phyloP scores from a whole-genome alignment of 2,797 vertebrate species.

The Sebastes itinus region DNA sequence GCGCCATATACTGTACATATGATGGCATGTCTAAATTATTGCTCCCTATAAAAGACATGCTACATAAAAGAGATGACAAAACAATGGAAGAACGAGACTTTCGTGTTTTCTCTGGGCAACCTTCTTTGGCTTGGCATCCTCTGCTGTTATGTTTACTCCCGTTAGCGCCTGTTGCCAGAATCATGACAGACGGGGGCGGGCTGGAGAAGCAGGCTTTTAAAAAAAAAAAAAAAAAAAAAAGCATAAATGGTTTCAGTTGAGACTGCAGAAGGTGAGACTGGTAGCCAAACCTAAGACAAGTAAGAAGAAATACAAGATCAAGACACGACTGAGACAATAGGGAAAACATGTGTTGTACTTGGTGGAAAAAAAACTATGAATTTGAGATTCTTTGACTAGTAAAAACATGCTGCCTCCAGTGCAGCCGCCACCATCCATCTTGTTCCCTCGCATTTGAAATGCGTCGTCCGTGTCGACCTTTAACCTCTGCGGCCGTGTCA shows the following conservation, averaged over 20 bases:
- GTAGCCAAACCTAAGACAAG: neutral
- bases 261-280: neutral
- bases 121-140: conserved; percentile 31
- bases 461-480: conserved; percentile 53
- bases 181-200: conserved; percentile 4
- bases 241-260: neutral
- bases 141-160: conserved; percentile 27
- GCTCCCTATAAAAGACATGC: neutral
- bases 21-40: neutral
- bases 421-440: conserved; percentile 57
- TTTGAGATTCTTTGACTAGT: conserved; percentile 54
- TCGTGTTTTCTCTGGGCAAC: conserved; percentile 10
- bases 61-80: neutral
- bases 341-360: conserved; percentile 12
- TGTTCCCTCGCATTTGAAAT: conserved; percentile 52
- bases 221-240: neutral
- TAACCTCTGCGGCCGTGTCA: conserved; percentile 40
- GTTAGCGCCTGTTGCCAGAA: conserved; percentile 34
- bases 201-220: neutral
- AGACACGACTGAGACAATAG: neutral
- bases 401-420: conserved; percentile 44
- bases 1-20: neutral
- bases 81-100: conserved; percentile 8
- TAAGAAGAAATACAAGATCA: neutral
- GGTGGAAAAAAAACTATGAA: neutral